Evolutionary conservation across 2,888 invertebrate species (phyloP).

Genomic region (Eupithecia dodoneata): DNA sequence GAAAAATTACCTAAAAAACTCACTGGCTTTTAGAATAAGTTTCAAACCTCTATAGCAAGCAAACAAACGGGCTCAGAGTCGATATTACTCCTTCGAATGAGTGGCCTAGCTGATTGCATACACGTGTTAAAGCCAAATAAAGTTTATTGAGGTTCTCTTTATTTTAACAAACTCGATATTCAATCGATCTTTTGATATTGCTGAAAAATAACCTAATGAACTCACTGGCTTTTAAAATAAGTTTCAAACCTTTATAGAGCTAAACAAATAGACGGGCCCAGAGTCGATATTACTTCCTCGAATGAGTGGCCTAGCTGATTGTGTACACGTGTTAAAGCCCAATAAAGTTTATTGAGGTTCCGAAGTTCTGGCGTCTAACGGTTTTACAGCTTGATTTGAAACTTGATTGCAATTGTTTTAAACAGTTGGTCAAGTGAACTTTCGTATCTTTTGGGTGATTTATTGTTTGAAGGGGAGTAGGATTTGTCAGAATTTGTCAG

Average conservation of each 20-base stretch:
- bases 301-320: conserved; percentile 26
- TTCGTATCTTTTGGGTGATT: background rate
- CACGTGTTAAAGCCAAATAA: conserved; percentile 31
- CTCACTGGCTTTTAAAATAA: background rate
- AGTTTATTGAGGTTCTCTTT: conserved; percentile 31
- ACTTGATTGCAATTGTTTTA: conserved; percentile 9
- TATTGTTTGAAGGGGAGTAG: background rate
- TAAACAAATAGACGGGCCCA: conserved; percentile 44
- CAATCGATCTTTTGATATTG: background rate
- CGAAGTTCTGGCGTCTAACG: conserved; percentile 6
- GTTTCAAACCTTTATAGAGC: background rate
- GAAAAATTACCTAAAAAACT: background rate
- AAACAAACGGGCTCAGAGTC: conserved; percentile 41
- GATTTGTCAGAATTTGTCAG: background rate
- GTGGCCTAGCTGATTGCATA: conserved; percentile 23
- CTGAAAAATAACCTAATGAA: background rate
- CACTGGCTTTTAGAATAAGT: background rate
- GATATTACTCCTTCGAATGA: conserved; percentile 54
- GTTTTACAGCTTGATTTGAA: conserved; percentile 9
- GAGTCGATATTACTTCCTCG: conserved; percentile 54
- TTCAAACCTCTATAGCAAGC: conserved; percentile 24
- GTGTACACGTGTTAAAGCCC: conserved; percentile 29
- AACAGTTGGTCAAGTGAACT: background rate
- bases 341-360: conserved; percentile 32
- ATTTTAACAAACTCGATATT: too few relatives aligned